These are phyloP conservation scores for Scomber colias DNA, from an alignment of 2,113 vertebrate genomes.

Conservation along the genomic window DNA sequence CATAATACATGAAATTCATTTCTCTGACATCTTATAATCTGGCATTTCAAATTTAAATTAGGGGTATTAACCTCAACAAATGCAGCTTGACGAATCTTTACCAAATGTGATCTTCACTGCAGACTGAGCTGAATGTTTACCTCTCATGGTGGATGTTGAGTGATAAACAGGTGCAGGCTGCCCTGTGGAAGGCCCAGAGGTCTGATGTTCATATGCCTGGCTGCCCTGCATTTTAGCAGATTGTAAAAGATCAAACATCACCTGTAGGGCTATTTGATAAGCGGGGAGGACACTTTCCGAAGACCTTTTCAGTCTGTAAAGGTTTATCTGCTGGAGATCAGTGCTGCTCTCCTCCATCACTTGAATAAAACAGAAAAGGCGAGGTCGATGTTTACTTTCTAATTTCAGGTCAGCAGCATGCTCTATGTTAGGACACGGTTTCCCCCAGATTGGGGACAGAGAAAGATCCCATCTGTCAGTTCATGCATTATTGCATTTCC, in stretches of 20 bases:
- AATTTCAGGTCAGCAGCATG: constrained; percentile 35
- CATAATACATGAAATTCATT: neutral
- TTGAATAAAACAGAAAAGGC: constrained; percentile 24
- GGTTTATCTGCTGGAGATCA: constrained; percentile 62
- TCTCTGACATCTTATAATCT: neutral
- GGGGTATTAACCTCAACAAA: neutral
- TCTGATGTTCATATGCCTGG: constrained; percentile 35
- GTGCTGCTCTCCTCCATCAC: constrained; percentile 11
- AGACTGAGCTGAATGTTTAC: constrained; percentile 29
- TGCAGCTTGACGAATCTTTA: neutral
- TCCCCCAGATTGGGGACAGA: constrained; percentile 50
- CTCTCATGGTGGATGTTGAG: constrained; percentile 40
- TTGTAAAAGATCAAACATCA: constrained; percentile 67
- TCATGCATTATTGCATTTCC: constrained; percentile 64
- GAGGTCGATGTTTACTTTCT: constrained; percentile 35
- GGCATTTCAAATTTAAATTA: neutral
- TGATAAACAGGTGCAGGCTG: constrained; percentile 62
- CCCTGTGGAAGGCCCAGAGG: constrained; percentile 11
- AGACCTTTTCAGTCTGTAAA: constrained; percentile 55
- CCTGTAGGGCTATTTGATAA: constrained; percentile 64
- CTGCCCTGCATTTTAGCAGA: constrained; percentile 51
- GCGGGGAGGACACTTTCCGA: constrained; percentile 48
- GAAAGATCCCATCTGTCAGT: constrained; percentile 73
- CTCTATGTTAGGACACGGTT: constrained; percentile 16
- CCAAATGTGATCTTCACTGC: neutral